Conservation (phyloP, 2,113 vertebrate species). For the Podiceps cristatus region DNA sequence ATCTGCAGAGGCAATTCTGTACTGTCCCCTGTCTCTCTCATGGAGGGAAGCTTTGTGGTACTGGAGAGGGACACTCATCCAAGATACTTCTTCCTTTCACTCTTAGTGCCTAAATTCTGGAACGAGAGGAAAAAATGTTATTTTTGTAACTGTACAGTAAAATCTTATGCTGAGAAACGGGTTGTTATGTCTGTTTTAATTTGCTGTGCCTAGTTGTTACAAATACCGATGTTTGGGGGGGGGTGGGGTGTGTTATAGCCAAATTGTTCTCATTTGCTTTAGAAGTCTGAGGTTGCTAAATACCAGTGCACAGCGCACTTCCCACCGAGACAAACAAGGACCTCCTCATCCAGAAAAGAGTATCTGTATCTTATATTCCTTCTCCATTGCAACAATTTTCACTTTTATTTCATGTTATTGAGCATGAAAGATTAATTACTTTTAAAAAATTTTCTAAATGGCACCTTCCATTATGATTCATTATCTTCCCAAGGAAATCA, state of each 20-base stretch:
- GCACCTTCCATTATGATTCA: neutral
- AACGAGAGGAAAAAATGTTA: neutral
- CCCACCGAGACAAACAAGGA: neutral
- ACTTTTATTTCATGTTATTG: neutral
- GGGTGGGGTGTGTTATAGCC: too few relatives aligned
- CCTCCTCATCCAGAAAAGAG: neutral
- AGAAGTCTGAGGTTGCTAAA: neutral
- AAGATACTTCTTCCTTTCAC: neutral
- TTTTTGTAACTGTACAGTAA: neutral
- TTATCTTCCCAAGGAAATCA: neutral
- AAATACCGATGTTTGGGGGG: neutral
- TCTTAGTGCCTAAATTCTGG: neutral
- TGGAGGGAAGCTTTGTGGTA: neutral
- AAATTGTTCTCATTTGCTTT: neutral
- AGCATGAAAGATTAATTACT: neutral
- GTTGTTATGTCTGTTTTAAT: neutral
- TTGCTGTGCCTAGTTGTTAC: neutral
- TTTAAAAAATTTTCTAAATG: neutral
- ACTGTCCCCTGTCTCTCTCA: too few relatives aligned
- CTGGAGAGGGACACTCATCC: neutral
- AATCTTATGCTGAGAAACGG: neutral
- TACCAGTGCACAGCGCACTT: neutral
- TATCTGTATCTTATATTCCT: neutral
- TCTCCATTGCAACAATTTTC: neutral
- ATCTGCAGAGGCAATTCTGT: neutral